Base-by-base conservation (phyloP, 1,140 invertebrate genomes). In the Thaumatotibia leucotreta region DNA sequence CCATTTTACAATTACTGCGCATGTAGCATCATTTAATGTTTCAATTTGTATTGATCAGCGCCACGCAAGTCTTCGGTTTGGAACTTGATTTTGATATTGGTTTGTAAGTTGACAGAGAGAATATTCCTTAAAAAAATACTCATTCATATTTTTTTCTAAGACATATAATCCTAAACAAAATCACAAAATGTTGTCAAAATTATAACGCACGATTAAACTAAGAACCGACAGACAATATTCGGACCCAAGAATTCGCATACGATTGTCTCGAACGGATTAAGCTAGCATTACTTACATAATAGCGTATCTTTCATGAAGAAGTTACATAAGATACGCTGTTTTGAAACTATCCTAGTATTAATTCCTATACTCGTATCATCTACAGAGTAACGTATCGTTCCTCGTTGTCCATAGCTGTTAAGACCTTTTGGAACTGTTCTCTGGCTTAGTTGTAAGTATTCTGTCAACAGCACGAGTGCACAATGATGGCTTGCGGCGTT, bases 231-330 rank as follows among this genome's bases (percentile, higher is more conserved):
- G 77, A 82, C 79, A 82, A 79, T 73, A 72, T 64, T 73, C 64
- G 68, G 67, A 67, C 68, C 70, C 70, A 77, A 80, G 80, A 81
- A 82, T 81, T 80, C 77, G 77, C 77, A 70, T n/a, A n/a, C n/a
- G n/a, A 85, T 86, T 88, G 86, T 88, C 84, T 88, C 78, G 75
- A 73, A 64, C 65, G 72, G 81, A 88, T 86, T 88, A 86, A 80
- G 39, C n/a, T 4, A 20, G 1, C 2, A 1, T 45, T 45, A 45
- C 8, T 45, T 0, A 45, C 6, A 45, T 17, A 45, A 45, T 45
- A 17, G 1, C 17, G 39, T 45, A 45, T 20, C 39, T 45, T 1
- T 6, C 39, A n/a, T 45, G 17, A 14, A 45, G 4, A 45, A 20
- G 4, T 14, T 20, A 8, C 6, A 0, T 9, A 45, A 6, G 14